A percentile compares a stretch with the other conserved stretches of the same genome.
Evolutionary conservation across 1,140 invertebrate species (phyloP).

Genomic region (Heliconius eleuchia): DNA sequence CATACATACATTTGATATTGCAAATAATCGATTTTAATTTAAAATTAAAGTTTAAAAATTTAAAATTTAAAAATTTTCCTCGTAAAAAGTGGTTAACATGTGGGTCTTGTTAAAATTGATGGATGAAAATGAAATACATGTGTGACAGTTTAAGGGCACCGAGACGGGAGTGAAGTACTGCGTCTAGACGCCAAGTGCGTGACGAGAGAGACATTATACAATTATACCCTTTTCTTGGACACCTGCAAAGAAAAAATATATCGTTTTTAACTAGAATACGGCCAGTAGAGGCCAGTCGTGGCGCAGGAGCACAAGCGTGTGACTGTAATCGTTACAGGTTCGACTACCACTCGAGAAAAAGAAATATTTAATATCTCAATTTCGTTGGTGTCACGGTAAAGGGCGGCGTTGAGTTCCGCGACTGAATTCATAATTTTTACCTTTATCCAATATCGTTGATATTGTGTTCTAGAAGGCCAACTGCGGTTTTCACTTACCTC

Average conservation of each 20-base stretch:
- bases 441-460: too few species aligned
- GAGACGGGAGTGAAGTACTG: slow-evolving; percentile 15
- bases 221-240: background rate
- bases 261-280: background rate
- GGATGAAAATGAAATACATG: background rate
- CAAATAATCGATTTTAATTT: background rate
- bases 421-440: too few species aligned
- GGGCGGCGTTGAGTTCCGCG: too few species aligned
- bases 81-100: background rate
- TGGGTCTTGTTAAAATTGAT: slow-evolving; percentile 10
- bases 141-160: slow-evolving; percentile 28
- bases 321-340: too few species aligned
- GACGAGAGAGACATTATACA: slow-evolving; percentile 15
- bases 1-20: background rate
- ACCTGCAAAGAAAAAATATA: background rate
- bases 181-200: slow-evolving; percentile 21
- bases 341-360: too few species aligned
- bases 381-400: too few species aligned
- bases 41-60: background rate
- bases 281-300: too few species aligned
- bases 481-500: too few species aligned
- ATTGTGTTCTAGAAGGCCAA: too few species aligned
- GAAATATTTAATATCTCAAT: too few species aligned
- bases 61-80: background rate
- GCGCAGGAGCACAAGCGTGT: too few species aligned